A percentile compares a stretch with the other conserved stretches of the same genome.
These are phyloP conservation scores for Sebastes hubbsi DNA, from an alignment of 2,797 vertebrate species.

Conservation along the genomic window DNA sequence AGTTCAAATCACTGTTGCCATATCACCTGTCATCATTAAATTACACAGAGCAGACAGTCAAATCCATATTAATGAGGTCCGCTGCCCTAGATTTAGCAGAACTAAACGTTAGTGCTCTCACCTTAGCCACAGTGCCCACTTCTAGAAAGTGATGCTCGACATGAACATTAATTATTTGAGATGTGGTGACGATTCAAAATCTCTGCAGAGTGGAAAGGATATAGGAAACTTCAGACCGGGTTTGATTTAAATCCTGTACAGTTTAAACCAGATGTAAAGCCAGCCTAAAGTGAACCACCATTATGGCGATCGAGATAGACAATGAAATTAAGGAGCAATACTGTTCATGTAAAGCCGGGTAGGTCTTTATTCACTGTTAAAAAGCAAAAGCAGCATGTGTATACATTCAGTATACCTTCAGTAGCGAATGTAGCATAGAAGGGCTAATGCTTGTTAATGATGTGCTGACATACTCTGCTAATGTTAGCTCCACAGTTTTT, in stretches of 20 bases:
- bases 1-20: slow-evolving; percentile 48
- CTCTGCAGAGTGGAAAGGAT: slow-evolving; percentile 27
- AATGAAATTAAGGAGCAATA: no score
- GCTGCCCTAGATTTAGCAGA: slow-evolving; percentile 33
- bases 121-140: slow-evolving; percentile 19
- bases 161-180: slow-evolving; percentile 53
- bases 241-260: slow-evolving; percentile 4
- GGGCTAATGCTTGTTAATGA: no score
- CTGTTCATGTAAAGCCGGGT: no score
- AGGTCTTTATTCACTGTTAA: no score
- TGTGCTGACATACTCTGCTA: no score
- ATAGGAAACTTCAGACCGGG: slow-evolving; percentile 2
- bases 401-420: no score
- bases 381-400: no score
- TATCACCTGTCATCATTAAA: slow-evolving; percentile 79
- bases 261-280: neutral
- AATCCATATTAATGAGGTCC: slow-evolving; percentile 66
- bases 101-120: slow-evolving; percentile 52
- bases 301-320: no score
- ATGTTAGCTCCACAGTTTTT: no score
- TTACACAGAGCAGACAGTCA: slow-evolving; percentile 59
- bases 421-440: no score
- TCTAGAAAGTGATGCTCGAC: slow-evolving; percentile 33
- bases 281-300: no score
- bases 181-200: slow-evolving; percentile 33